Evolutionary conservation across 1,140 invertebrate genomes (phyloP).

Genomic region (Macrotrachela quadricornifera): DNA sequence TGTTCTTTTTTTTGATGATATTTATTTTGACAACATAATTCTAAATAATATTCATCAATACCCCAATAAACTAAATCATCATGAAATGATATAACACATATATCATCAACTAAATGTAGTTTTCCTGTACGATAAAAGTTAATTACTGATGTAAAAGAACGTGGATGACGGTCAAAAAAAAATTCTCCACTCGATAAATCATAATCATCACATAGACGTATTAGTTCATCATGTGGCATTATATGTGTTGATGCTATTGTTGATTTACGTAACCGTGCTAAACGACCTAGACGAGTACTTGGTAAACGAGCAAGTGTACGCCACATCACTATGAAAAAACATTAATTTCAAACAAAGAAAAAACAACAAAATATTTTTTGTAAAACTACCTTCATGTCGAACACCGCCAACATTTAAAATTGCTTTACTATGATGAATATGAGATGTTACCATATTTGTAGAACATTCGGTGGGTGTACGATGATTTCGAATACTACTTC

Average conservation of each 20-base stretch:
- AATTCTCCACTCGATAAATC: slow-evolving; percentile 43
- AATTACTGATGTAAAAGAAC: slow-evolving; percentile 91
- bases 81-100: slow-evolving; percentile 93
- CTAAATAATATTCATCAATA: slow-evolving; percentile 88
- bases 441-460: not conserved
- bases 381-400: slow-evolving; percentile 49
- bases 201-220: not conserved
- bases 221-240: not conserved
- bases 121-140: slow-evolving; percentile 98
- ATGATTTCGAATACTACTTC: too few relatives aligned
- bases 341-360: too few relatives aligned
- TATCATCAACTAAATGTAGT: slow-evolving; percentile 92
- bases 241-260: not conserved
- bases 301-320: slow-evolving; percentile 76
- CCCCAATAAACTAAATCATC: slow-evolving; percentile 97
- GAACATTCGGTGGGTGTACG: too few relatives aligned
- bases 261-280: not conserved
- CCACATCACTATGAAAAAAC: slow-evolving; percentile 77
- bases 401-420: slow-evolving; percentile 88
- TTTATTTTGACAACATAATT: slow-evolving; percentile 95
- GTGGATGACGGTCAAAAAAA: slow-evolving; percentile 97
- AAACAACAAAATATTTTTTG: too few relatives aligned
- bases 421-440: slow-evolving; percentile 37
- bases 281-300: slow-evolving; percentile 60
- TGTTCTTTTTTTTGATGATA: slow-evolving; percentile 92